Evolutionary conservation across 2,797 vertebrate species (phyloP).

Genomic region (Epinephelus coioides): DNA sequence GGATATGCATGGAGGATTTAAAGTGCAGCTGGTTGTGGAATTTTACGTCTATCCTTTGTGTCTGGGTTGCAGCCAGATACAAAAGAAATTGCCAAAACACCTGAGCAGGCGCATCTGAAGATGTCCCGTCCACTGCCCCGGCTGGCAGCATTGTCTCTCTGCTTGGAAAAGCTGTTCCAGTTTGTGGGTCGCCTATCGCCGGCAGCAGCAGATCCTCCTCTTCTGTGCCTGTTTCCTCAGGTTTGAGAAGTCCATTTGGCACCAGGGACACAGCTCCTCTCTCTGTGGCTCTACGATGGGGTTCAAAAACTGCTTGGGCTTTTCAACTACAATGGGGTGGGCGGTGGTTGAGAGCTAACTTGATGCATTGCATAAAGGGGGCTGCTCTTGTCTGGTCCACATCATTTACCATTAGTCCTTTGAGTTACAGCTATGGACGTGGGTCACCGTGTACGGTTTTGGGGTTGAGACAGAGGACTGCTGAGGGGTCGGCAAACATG

Average conservation of each 20-base stretch:
- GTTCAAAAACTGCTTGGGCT: constrained; percentile 23
- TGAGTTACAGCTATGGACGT: constrained; percentile 27
- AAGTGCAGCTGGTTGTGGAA: constrained; percentile 84
- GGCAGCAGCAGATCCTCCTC: constrained; percentile 27
- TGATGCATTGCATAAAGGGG: constrained; percentile 16
- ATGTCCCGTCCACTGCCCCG: constrained; percentile 28
- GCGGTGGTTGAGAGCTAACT: background rate
- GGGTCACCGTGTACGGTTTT: constrained; percentile 16
- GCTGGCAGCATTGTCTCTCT: constrained; percentile 37
- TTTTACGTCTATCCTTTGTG: constrained; percentile 60
- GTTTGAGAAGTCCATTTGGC: constrained; percentile 49
- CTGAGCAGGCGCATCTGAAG: constrained; percentile 40
- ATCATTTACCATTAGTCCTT: constrained; percentile 47
- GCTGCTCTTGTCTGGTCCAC: constrained; percentile 52
- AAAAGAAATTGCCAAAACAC: constrained; percentile 37
- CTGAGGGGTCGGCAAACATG: background rate
- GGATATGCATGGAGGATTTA: constrained; percentile 69
- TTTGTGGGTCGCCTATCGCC: constrained; percentile 38
- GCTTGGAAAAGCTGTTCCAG: constrained; percentile 29
- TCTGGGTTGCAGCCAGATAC: constrained; percentile 59
- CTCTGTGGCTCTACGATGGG: constrained; percentile 29
- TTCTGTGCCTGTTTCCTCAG: constrained; percentile 39
- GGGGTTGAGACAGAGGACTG: constrained; percentile 31
- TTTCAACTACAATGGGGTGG: background rate
- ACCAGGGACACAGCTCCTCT: constrained; percentile 17